Evolutionary conservation across 2,888 invertebrate genomes (phyloP).

Genomic region (Ochropleura plecta): DNA sequence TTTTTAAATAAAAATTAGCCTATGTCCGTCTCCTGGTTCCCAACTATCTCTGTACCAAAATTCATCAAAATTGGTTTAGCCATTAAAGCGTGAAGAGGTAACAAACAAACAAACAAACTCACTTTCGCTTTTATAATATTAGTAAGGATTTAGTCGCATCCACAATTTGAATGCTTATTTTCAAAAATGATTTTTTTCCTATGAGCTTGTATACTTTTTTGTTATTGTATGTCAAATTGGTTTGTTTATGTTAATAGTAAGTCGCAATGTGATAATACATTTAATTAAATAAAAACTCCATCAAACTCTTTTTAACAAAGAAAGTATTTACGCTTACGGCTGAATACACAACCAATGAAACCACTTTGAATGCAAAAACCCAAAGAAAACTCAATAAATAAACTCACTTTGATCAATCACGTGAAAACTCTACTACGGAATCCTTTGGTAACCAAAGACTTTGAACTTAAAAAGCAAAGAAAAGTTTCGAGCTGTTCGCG

Average conservation of each 20-base stretch:
- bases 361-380: constrained; percentile 41
- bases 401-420: constrained; percentile 51
- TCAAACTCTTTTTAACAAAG: background rate
- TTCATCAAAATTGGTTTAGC: too few species aligned
- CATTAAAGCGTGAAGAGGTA: too few species aligned
- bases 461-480: constrained; percentile 34
- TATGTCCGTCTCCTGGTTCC: too few species aligned
- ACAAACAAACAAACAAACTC: too few species aligned
- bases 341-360: constrained; percentile 15
- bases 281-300: background rate
- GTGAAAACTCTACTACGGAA: constrained; percentile 34
- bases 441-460: constrained; percentile 54
- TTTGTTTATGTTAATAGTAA: background rate
- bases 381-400: constrained; percentile 35
- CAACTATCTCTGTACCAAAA: too few species aligned
- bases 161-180: too few species aligned
- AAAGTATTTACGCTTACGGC: background rate
- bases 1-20: too few species aligned
- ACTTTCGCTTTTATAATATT: too few species aligned
- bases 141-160: too few species aligned
- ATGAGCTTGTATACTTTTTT: background rate
- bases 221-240: background rate
- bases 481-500: constrained; percentile 43
- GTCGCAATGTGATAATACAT: background rate
- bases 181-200: background rate